Conservation (phyloP, 1,140 invertebrate genomes). For the Prorops nasuta region DNA sequence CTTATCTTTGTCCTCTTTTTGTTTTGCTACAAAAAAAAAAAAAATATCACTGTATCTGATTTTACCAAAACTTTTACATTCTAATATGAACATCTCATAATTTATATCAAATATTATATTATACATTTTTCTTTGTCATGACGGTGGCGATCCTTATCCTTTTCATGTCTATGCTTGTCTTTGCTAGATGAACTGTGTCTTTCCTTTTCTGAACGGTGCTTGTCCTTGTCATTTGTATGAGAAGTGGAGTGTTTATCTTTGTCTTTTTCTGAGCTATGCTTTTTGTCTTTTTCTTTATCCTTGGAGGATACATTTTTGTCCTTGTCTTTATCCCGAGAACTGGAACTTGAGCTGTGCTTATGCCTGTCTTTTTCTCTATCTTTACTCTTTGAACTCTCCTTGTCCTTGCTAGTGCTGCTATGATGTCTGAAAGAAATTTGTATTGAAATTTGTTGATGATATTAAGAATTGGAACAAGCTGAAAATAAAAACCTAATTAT, state of each 20-base stretch:
- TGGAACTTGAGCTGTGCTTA: constrained; percentile 48
- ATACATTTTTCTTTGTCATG: constrained; percentile 53
- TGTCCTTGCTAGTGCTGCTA: constrained; percentile 37
- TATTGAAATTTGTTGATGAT: neutral
- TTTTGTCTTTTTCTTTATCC: constrained; percentile 58
- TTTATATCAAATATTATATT: neutral
- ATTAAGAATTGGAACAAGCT: too few species aligned
- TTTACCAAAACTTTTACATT: too few species aligned
- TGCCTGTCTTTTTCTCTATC: constrained; percentile 44
- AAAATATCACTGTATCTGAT: constrained; percentile 1
- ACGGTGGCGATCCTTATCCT: constrained; percentile 59
- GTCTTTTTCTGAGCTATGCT: constrained; percentile 58
- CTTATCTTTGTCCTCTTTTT: constrained; percentile 48
- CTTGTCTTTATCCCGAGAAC: constrained; percentile 57
- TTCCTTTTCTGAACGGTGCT: constrained; percentile 56
- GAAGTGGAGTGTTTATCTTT: constrained; percentile 52
- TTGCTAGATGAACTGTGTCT: constrained; percentile 56
- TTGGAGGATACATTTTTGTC: constrained; percentile 57
- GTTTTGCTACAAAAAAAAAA: constrained; percentile 36
- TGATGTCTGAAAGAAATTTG: constrained; percentile 34
- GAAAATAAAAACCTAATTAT: neutral
- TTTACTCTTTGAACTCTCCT: constrained; percentile 32
- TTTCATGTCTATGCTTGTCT: constrained; percentile 59
- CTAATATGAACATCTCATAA: too few species aligned
- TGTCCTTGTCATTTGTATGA: constrained; percentile 56